Conservation (phyloP, 2,113 vertebrate genomes). For the Seriola quinqueradiata region DNA sequence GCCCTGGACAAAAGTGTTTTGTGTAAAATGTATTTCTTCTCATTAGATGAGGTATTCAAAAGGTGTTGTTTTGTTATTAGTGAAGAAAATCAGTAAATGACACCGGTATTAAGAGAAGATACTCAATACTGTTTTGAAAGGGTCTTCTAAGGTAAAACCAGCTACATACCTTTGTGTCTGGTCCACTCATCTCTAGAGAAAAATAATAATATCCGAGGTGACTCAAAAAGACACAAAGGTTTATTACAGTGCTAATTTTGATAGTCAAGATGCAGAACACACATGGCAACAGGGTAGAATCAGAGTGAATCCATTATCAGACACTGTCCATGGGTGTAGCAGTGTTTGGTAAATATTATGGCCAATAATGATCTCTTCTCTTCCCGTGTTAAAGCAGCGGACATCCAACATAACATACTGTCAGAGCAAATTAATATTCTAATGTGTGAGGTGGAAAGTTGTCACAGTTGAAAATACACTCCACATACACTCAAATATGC, state of each 20-base stretch:
- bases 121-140: not conserved
- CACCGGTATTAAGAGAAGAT: not conserved
- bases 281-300: slow-evolving; percentile 1
- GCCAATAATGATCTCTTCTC: not conserved
- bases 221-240: not conserved
- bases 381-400: not conserved
- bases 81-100: not conserved
- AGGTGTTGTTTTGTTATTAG: not conserved
- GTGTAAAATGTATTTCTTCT: not conserved
- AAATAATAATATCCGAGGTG: not conserved
- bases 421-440: not conserved
- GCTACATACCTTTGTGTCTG: not conserved
- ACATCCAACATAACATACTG: not conserved
- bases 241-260: not conserved
- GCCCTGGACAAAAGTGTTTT: not conserved
- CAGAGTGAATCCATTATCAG: slow-evolving; percentile 20
- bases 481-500: not conserved
- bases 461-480: not conserved
- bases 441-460: not conserved
- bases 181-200: not conserved
- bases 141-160: not conserved
- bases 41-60: not conserved
- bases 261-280: not conserved
- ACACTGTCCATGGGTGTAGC: not conserved
- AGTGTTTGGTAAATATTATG: not conserved